Percentiles rank a stretch among this genome's conserved stretches.
Evolutionary conservation across 2,797 vertebrate genomes (phyloP).

Genomic region (Pogonophryne albipinna): DNA sequence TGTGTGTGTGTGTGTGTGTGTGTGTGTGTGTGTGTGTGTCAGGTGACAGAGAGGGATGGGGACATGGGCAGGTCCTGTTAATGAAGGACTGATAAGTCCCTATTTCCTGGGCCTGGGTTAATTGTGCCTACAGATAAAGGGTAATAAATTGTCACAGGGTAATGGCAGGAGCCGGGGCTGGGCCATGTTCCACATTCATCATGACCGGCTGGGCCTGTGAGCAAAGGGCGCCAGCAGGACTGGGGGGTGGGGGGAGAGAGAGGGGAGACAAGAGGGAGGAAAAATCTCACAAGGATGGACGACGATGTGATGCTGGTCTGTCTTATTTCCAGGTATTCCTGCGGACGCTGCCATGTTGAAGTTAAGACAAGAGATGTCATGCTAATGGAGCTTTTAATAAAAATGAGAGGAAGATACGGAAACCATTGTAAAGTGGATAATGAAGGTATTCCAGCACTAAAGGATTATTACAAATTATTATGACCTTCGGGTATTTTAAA

Average conservation of each 20-base stretch:
- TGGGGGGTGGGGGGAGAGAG: background rate
- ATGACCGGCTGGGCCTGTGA: slow-evolving; percentile 64
- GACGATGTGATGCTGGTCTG: slow-evolving; percentile 31
- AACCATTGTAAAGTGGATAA: background rate
- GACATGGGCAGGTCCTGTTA: slow-evolving; percentile 82
- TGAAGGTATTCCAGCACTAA: slow-evolving; percentile 5
- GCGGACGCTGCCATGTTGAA: slow-evolving; percentile 6
- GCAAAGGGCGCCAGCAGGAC: slow-evolving; percentile 46
- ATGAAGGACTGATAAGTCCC: slow-evolving; percentile 86
- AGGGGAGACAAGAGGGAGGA: slow-evolving; percentile 23
- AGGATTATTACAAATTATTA: slow-evolving; percentile 15
- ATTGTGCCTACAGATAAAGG: slow-evolving; percentile 88
- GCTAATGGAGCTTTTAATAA: slow-evolving; percentile 12
- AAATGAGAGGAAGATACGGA: slow-evolving; percentile 6
- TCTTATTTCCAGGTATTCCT: slow-evolving; percentile 20
- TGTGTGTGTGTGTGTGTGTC: no score
- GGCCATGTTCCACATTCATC: slow-evolving; percentile 85
- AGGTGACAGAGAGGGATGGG: slow-evolving; percentile 82
- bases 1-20: no score
- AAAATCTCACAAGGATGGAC: slow-evolving; percentile 32
- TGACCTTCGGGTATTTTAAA: background rate
- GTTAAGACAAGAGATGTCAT: slow-evolving; percentile 32
- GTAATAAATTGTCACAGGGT: slow-evolving; percentile 87
- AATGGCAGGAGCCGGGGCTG: slow-evolving; percentile 80
- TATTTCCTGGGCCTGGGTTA: slow-evolving; percentile 86